Evolutionary conservation across 2,888 invertebrate species (phyloP), one percentile per base, ranked within the genome.

Genomic region (Drosophila aldrichi): DNA sequence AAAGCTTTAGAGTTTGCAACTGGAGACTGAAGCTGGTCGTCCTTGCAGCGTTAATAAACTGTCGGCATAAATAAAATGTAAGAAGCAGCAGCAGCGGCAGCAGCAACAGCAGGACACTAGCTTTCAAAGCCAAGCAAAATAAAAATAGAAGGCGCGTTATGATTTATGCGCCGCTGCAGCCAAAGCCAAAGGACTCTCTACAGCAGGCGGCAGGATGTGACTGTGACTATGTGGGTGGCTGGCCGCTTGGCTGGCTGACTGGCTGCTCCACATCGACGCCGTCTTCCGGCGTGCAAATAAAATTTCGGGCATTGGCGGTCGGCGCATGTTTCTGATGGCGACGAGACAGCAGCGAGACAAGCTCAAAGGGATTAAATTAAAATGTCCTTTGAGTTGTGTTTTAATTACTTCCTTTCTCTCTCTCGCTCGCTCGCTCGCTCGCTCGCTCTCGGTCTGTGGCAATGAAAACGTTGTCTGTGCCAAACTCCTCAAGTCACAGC

Each of bases 261-360:
- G 55, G 32, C 55, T 56, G 55, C 55, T 56, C 61, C 51, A 44
- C 43, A 75, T 75, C 40, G 62, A 67, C 63, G 63, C 41, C 60
- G 51, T 49, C 55, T 64, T 60, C 66, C 52, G 77, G 77, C 60
- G 59, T 55, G 72, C 78, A 81, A 80, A 79, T 79, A 82, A 36
- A 70, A 76, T 77, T 77, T 82, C 54, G 70, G 72, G 79, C 70
- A 34, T 66, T 67, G 77, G 68, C 63, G 70, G 68, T 66, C 81
- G 83, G 77, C 79, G 87, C 76, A 86, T 91, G 88, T 81, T 81
- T 77, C 74, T 91, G 91, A 91, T 80, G 90, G 89, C 88, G 87
- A 81, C 91, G 87, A 91, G 91, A 88, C 91, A 90, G 84, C 82
- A 85, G 87, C 88, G 86, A 90, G 91, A 88, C 90, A 77, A 79